Percentiles rank a stretch among this genome's conserved stretches.
Conservation (phyloP, 2,113 vertebrate genomes). For the Todiramphus chloris region DNA sequence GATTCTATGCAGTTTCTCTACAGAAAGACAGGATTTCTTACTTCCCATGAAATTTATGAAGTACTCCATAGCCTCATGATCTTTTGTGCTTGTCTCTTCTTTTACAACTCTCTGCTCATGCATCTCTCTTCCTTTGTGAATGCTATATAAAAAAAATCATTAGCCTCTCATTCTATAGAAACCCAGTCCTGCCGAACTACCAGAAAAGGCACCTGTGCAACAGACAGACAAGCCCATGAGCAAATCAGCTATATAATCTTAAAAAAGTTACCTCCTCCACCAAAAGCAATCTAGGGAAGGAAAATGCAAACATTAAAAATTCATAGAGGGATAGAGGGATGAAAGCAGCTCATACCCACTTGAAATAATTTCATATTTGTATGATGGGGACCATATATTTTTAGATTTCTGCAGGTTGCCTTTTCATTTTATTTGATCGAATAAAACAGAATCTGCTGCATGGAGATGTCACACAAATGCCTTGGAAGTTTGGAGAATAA, state of each 20-base stretch:
- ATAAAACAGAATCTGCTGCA: background rate
- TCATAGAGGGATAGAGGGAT: background rate
- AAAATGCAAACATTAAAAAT: background rate
- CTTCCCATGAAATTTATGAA: background rate
- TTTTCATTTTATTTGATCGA: background rate
- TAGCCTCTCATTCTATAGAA: background rate
- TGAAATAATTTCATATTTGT: background rate
- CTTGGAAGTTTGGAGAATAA: background rate
- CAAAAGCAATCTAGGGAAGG: background rate
- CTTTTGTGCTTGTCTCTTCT: background rate
- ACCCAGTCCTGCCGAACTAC: background rate
- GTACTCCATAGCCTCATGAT: background rate
- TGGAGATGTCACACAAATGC: background rate
- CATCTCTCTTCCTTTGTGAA: background rate
- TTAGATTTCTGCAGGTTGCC: background rate
- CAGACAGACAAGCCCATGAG: background rate
- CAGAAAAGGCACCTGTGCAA: background rate
- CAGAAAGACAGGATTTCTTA: background rate
- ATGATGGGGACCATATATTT: background rate
- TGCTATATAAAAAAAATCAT: background rate
- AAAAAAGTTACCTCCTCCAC: background rate
- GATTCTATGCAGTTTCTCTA: background rate
- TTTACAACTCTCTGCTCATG: background rate
- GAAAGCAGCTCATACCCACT: background rate
- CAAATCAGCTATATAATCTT: background rate